Conservation (phyloP, 23 tunicate species). For the Trididemnum nubilum region DNA sequence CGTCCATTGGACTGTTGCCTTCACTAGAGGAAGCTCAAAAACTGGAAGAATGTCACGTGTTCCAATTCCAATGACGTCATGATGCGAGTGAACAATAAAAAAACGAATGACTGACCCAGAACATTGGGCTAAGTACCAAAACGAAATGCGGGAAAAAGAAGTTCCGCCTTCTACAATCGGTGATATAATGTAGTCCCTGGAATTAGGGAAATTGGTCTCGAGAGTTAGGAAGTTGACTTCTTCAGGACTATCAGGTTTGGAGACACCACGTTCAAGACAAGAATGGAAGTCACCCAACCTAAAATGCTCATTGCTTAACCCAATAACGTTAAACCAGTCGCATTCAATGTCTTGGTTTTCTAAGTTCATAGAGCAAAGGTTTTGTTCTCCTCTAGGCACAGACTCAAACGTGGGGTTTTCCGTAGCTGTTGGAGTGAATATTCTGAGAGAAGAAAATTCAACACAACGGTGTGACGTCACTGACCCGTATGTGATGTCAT, state of each 20-base stretch:
- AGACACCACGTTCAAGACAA: constrained; percentile 6
- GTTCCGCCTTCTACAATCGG: constrained; percentile 49
- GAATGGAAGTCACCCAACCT: neutral
- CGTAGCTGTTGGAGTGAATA: neutral
- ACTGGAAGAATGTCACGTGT: neutral
- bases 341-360: constrained; percentile 23
- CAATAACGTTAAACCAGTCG: constrained; percentile 35
- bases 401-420: neutral
- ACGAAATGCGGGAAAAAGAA: constrained; percentile 11
- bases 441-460: neutral
- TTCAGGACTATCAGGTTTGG: neutral
- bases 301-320: constrained; percentile 4
- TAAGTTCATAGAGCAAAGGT: constrained; percentile 31
- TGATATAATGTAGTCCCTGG: constrained; percentile 30
- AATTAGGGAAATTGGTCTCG: neutral
- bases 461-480: constrained; percentile 43
- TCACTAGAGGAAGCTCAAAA: neutral
- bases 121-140: constrained; percentile 46
- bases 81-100: constrained; percentile 6
- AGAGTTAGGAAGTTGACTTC: constrained; percentile 36
- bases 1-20: constrained; percentile 5
- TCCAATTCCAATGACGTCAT: neutral
- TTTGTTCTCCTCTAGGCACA: constrained; percentile 5
- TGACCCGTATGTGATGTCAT: constrained; percentile 24
- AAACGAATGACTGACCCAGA: constrained; percentile 19